Base-by-base conservation (phyloP, 2,797 vertebrate species). In the Xenopus petersii region DNA sequence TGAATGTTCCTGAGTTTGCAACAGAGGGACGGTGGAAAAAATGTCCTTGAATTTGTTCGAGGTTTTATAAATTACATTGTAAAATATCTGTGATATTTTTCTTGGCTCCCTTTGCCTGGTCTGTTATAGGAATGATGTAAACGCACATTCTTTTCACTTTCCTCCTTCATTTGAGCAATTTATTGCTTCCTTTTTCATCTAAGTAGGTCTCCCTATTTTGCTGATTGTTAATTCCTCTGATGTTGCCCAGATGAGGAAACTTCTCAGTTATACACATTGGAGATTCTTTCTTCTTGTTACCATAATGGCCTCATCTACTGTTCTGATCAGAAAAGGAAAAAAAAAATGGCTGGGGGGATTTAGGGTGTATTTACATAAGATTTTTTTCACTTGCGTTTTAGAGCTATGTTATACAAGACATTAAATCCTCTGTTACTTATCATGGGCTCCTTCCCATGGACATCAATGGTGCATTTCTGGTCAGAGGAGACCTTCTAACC, bases 91-190 rank as follows among this genome's bases (percentile, higher is more conserved):
- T 8, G 21, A 47, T 77, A 63, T 73, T 77, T 68, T 56, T 58
- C 49, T 77, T 77, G 75, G 75, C 75, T 73, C 64, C 65, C 51
- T 30, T 67, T 61, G 11, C 51, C 7, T 13, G 30, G 17, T 71
- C 51, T 49, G 55, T 48, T 62, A 60, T 58, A 16, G 12, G 49
- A 48, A 63, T 72, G 70, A 67, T 48, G 64, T 77, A 59, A 74
- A 48, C 56, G 54, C n/a, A 69, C 15, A 70, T 47, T 56, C 4
- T 58, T 67, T 55, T 66, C 7, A 54, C 21, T 69, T 47, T 70
- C 68, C 10, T 47, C 24, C 46, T 47, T 71, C 51, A 73, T 47
- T 58, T 21, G 49, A 73, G 64, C 42, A 67, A 36, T 72, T 75
- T 67, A 55, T 68, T 68, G 46, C n/a, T 68, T 67, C 63, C 58